Conservation (phyloP, 2,113 vertebrate species). For the Centropus unirufus region DNA sequence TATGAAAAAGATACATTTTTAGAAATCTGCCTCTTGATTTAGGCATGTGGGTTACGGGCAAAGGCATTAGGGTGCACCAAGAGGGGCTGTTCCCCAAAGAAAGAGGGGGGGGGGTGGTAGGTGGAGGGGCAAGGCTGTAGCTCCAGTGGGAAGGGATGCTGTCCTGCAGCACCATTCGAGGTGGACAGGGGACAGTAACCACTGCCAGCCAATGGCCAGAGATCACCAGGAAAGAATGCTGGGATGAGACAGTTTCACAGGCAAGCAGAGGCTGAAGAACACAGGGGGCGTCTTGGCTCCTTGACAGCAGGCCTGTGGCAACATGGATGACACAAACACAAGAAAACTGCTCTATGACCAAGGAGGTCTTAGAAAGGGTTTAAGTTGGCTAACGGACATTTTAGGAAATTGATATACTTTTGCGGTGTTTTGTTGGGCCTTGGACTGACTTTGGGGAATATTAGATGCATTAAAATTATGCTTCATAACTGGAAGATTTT, state of each 20-base stretch:
- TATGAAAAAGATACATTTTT: neutral
- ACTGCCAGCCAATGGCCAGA: rapidly evolving
- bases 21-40: neutral
- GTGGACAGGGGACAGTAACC: neutral
- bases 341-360: neutral
- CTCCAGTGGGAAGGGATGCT: neutral
- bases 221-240: rapidly evolving
- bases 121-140: neutral
- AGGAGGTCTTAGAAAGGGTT: neutral
- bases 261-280: neutral
- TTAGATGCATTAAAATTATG: neutral
- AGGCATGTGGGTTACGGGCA: neutral
- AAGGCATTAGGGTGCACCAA: rapidly evolving
- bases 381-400: neutral
- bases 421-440: neutral
- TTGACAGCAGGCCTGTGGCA: neutral
- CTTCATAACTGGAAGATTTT: neutral
- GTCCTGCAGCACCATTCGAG: neutral
- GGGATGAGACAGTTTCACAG: neutral
- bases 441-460: neutral
- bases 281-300: neutral
- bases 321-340: rapidly evolving
- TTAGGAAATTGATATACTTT: neutral
- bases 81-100: neutral
- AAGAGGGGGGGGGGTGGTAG: neutral